phyloP scores from a whole-genome alignment of 2,113 vertebrate species.

The Scartelaos histophorus region DNA sequence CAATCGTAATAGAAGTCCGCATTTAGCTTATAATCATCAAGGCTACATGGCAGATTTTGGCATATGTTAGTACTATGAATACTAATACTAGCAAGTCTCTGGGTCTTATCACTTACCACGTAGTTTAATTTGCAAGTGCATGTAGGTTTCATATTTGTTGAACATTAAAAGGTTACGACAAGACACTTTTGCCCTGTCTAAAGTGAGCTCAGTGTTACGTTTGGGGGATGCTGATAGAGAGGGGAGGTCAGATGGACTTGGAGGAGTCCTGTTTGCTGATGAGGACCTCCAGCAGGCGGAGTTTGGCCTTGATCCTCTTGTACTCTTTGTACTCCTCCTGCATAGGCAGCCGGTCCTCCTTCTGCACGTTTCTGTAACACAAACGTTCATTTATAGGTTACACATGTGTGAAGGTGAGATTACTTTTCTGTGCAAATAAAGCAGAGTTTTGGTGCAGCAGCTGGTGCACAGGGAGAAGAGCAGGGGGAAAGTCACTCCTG shows the following conservation, averaged over 20 bases:
- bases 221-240: neutral
- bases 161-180: neutral
- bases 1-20: neutral
- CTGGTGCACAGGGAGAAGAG: too few species aligned
- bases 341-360: slow-evolving; percentile 93
- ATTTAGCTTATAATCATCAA: slow-evolving; percentile 6
- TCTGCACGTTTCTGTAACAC: slow-evolving; percentile 86
- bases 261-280: slow-evolving; percentile 99
- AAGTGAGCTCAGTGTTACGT: neutral
- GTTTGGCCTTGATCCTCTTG: slow-evolving; percentile 97
- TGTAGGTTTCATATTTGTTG: neutral
- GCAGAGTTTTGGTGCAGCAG: too few species aligned
- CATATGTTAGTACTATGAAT: neutral
- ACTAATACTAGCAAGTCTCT: neutral
- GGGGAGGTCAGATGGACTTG: slow-evolving; percentile 85
- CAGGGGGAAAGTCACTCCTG: too few species aligned
- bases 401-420: too few species aligned
- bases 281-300: slow-evolving; percentile 94
- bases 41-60: slow-evolving; percentile 13
- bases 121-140: neutral
- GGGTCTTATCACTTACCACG: neutral
- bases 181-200: neutral
- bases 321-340: slow-evolving; percentile 94
- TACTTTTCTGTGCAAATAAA: too few species aligned
- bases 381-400: neutral